phyloP scores from a whole-genome alignment of 92 coral and sea anemone genomes.

The Bergia sp. region DNA sequence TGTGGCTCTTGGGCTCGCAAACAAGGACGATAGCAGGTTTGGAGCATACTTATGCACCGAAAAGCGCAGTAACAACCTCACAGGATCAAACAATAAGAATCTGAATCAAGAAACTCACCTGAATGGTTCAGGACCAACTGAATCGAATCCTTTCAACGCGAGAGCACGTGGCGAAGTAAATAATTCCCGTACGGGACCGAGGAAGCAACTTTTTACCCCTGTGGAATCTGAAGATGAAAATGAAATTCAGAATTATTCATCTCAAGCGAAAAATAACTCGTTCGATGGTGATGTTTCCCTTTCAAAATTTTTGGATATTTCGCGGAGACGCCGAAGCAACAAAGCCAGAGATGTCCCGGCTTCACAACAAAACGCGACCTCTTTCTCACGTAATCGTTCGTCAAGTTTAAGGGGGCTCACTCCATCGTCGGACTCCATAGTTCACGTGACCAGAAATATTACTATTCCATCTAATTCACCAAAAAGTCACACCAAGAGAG shows the following conservation, averaged over 20 bases:
- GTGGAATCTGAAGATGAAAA: not conserved
- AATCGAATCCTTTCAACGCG: not conserved
- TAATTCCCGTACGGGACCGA: conserved; percentile 5
- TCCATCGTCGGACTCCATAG: not conserved
- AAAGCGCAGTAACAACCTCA: not conserved
- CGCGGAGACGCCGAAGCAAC: conserved; percentile 3
- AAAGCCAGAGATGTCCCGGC: not conserved
- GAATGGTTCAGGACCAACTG: not conserved
- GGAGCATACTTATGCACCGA: conserved; percentile 58
- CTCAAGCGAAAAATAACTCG: conserved; percentile 10
- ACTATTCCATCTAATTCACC: not conserved
- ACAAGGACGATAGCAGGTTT: conserved; percentile 56
- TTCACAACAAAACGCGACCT: not conserved
- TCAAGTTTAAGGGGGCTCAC: not conserved
- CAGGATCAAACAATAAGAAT: not conserved
- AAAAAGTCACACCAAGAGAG: not conserved
- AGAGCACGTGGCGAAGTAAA: not conserved
- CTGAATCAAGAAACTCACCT: not conserved
- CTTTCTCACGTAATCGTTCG: not conserved
- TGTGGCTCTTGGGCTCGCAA: conserved; percentile 71
- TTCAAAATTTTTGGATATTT: not conserved
- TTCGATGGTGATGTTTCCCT: not conserved
- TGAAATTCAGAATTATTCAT: not conserved
- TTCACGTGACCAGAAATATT: not conserved
- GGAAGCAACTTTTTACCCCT: not conserved